These are phyloP conservation scores for Epinotia nisella DNA, from an alignment of 2,888 invertebrate genomes.

Conservation along the genomic window DNA sequence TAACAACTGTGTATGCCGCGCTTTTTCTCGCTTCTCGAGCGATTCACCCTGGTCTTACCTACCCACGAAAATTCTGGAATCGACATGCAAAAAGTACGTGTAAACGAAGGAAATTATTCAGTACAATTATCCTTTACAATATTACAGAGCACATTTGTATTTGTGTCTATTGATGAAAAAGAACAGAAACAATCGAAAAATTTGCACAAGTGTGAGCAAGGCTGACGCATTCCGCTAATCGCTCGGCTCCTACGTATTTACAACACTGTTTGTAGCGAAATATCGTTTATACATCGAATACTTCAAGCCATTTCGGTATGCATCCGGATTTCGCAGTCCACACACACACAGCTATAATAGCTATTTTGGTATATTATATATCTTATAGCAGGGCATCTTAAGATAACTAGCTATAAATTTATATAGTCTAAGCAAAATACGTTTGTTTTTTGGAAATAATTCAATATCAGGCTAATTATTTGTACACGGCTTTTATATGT, in stretches of 20 bases:
- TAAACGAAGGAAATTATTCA: background rate
- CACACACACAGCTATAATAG: no score
- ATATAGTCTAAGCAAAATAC: no score
- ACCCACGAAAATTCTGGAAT: background rate
- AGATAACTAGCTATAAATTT: no score
- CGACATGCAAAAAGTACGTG: background rate
- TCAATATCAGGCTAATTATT: no score
- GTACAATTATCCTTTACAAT: background rate
- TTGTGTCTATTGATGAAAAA: constrained; percentile 1
- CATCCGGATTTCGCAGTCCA: no score
- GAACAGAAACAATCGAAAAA: constrained; percentile 10
- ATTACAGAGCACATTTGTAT: constrained; percentile 16
- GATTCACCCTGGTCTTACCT: background rate
- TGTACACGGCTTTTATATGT: no score
- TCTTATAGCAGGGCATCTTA: no score
- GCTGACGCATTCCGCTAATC: constrained; percentile 32
- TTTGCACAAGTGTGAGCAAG: constrained; percentile 39
- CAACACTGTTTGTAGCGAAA: constrained; percentile 23
- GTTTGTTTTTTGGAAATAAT: no score
- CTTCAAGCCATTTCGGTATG: background rate
- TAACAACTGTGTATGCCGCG: background rate
- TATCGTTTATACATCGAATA: constrained; percentile 8
- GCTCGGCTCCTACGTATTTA: constrained; percentile 15
- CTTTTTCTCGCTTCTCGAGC: background rate
- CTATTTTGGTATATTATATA: no score